These are phyloP conservation scores for Piaya cayana DNA, from an alignment of 2,113 vertebrate species.

Conservation along the genomic window DNA sequence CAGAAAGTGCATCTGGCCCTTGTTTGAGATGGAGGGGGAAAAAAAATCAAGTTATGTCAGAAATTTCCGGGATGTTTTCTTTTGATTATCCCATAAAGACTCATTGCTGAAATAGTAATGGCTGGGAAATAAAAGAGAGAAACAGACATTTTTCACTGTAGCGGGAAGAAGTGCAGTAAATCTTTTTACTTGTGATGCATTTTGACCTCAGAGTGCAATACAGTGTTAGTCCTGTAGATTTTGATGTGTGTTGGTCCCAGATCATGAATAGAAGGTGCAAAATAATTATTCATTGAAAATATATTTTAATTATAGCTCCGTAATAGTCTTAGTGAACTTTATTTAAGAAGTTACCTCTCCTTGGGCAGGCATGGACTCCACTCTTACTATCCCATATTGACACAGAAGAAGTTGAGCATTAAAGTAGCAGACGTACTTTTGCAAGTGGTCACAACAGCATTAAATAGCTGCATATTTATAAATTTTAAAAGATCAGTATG, in stretches of 20 bases:
- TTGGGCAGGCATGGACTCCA: not conserved
- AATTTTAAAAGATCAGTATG: not conserved
- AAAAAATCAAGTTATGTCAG: constrained; percentile 7
- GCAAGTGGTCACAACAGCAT: not conserved
- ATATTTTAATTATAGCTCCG: not conserved
- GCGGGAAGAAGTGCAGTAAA: not conserved
- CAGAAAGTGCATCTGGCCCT: constrained; percentile 7
- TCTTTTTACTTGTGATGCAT: not conserved
- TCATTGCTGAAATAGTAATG: not conserved
- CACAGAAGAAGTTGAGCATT: not conserved
- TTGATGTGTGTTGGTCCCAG: not conserved
- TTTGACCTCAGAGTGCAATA: not conserved
- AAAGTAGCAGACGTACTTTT: not conserved
- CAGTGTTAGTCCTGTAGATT: not conserved
- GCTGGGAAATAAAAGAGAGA: not conserved
- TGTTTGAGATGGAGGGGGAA: not conserved
- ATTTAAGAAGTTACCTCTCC: not conserved
- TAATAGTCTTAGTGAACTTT: not conserved
- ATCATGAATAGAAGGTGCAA: not conserved
- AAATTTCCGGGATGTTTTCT: constrained; percentile 40
- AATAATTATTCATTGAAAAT: not conserved
- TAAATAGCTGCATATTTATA: not conserved
- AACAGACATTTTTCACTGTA: not conserved
- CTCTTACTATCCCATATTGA: not conserved
- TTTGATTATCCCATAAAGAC: constrained; percentile 37